These are phyloP conservation scores for Leucophenga maculata DNA, from an alignment of 2,888 invertebrate genomes.

Conservation along the genomic window DNA sequence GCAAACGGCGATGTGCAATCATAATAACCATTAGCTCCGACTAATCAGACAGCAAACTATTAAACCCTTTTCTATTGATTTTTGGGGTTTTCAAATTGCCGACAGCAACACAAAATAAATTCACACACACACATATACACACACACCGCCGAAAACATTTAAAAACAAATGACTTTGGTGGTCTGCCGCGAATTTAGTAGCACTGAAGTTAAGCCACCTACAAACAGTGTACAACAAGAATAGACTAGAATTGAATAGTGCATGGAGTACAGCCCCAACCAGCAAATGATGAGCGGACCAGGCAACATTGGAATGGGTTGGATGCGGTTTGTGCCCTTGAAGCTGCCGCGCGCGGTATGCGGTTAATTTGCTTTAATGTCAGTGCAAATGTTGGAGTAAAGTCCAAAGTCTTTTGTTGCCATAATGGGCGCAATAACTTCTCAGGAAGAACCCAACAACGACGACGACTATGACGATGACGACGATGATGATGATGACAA, in stretches of 20 bases:
- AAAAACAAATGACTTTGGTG: conserved; percentile 69
- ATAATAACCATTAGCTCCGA: conserved; percentile 62
- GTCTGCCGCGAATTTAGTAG: conserved; percentile 39
- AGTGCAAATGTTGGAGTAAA: conserved; percentile 54
- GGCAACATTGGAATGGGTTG: not conserved
- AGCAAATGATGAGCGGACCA: not conserved
- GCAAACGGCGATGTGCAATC: not conserved
- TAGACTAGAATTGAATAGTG: conserved; percentile 16
- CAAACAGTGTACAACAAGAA: not conserved
- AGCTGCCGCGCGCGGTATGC: conserved; percentile 40
- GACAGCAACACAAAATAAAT: not conserved
- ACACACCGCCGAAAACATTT: conserved; percentile 54
- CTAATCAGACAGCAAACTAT: conserved; percentile 55
- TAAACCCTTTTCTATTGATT: conserved; percentile 30
- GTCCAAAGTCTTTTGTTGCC: conserved; percentile 44
- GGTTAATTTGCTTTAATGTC: conserved; percentile 70
- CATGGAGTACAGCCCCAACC: too few species aligned
- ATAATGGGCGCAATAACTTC: conserved; percentile 37
- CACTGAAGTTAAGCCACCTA: too few species aligned
- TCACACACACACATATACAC: too few species aligned
- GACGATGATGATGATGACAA: conserved; percentile 30
- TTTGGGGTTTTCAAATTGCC: conserved; percentile 16
- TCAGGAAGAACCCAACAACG: conserved; percentile 39
- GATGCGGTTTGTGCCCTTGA: not conserved
- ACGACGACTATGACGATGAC: conserved; percentile 31